These are phyloP conservation scores for Cossypha polioptera DNA, from an alignment of 2,797 vertebrate genomes.

Conservation along the genomic window DNA sequence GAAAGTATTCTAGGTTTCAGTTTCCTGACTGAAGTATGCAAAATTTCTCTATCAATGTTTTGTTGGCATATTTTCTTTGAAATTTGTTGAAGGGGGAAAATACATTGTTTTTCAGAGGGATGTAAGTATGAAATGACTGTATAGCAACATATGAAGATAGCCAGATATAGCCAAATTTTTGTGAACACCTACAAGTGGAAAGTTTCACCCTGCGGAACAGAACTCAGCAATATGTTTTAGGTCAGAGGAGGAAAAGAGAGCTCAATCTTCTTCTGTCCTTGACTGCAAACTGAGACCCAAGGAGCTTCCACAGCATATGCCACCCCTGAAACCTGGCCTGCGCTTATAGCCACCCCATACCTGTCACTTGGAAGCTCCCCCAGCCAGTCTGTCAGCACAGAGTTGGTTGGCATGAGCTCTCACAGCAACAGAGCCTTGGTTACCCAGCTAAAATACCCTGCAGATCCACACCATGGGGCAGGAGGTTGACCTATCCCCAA, in stretches of 20 bases:
- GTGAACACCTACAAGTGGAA: conserved; percentile 28
- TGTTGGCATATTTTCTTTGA: conserved; percentile 11
- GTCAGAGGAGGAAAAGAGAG: background rate
- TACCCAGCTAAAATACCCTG: background rate
- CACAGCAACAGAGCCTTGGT: background rate
- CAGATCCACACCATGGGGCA: background rate
- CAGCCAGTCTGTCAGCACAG: background rate
- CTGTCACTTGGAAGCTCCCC: background rate
- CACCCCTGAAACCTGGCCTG: background rate
- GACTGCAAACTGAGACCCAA: background rate
- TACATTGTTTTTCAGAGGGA: background rate
- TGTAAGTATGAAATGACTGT: conserved; percentile 42
- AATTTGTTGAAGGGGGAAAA: background rate
- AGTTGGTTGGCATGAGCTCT: background rate
- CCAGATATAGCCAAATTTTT: background rate
- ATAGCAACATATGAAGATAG: background rate
- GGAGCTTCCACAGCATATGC: background rate
- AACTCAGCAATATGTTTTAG: background rate
- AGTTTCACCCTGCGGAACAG: background rate
- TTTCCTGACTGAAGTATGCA: conserved; percentile 5
- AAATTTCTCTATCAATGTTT: background rate
- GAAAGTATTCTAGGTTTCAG: conserved; percentile 35
- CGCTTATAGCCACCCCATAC: background rate
- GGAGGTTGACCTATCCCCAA: background rate
- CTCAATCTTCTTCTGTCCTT: background rate